A percentile compares a stretch with the other conserved stretches of the same genome.
Evolutionary conservation across 2,113 vertebrate species (phyloP).

Genomic region (Poeciliopsis turrubarensis): DNA sequence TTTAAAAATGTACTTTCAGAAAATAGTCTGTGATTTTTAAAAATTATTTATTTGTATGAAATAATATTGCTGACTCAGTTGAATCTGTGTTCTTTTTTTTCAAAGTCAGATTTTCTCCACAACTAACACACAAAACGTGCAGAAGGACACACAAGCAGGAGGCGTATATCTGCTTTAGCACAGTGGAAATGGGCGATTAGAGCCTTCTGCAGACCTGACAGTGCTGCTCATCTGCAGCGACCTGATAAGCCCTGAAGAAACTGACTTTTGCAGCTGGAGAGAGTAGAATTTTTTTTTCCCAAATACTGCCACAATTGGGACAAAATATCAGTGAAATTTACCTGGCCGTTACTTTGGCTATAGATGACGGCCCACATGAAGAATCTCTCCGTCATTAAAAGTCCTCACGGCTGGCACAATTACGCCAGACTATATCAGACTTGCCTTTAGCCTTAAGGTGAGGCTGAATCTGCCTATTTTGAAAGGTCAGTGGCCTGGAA

Average conservation of each 20-base stretch:
- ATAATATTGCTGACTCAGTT: conserved; percentile 30
- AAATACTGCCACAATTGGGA: conserved; percentile 36
- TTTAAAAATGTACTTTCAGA: neutral
- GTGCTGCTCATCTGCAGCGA: conserved; percentile 70
- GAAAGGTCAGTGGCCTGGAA: conserved; percentile 69
- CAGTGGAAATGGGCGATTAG: conserved; percentile 71
- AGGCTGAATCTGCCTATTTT: conserved; percentile 63
- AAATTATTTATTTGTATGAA: conserved; percentile 14
- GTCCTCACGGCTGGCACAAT: conserved; percentile 16
- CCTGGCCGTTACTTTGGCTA: conserved; percentile 61
- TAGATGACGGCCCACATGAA: conserved; percentile 19
- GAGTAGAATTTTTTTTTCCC: conserved; percentile 21
- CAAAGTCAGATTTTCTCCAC: conserved; percentile 20
- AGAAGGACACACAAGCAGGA: conserved; percentile 22
- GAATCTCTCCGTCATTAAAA: conserved; percentile 50
- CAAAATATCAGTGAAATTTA: conserved; percentile 63
- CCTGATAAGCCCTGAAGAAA: conserved; percentile 73
- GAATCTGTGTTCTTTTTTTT: conserved; percentile 4
- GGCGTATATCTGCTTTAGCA: conserved; percentile 57
- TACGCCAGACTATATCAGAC: conserved; percentile 46
- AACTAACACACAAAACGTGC: conserved; percentile 6
- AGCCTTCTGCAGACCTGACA: conserved; percentile 64
- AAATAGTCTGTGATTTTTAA: neutral
- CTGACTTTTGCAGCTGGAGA: conserved; percentile 38
- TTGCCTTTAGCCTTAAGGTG: conserved; percentile 60